These are phyloP conservation scores for Onychostoma macrolepis DNA, from an alignment of 2,113 vertebrate genomes.

Conservation along the genomic window DNA sequence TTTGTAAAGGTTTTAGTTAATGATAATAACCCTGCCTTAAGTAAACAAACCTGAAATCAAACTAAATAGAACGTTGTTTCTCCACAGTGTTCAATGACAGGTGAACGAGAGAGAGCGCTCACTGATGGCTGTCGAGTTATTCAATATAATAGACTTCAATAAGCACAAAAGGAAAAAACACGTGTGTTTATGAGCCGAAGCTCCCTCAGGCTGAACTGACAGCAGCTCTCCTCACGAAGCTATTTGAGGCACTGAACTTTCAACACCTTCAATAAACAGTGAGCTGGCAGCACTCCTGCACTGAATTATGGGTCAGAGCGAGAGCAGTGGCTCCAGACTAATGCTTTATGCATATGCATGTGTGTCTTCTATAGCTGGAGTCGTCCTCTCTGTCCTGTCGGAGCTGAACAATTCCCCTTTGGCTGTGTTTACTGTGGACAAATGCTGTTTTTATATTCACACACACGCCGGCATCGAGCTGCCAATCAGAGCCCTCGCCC, in stretches of 20 bases:
- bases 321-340: not conserved
- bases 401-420: constrained; percentile 51
- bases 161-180: constrained; percentile 4
- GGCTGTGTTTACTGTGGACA: constrained; percentile 54
- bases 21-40: not conserved
- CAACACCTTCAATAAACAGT: constrained; percentile 49
- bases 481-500: constrained; percentile 40
- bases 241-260: constrained; percentile 54
- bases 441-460: constrained; percentile 55
- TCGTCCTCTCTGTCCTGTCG: constrained; percentile 6
- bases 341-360: constrained; percentile 44
- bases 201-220: constrained; percentile 38
- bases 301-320: constrained; percentile 7
- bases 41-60: not conserved
- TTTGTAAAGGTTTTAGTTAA: no score
- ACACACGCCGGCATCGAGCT: constrained; percentile 46
- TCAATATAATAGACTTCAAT: constrained; percentile 24
- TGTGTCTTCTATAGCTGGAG: constrained; percentile 30
- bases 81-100: not conserved
- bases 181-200: constrained; percentile 11
- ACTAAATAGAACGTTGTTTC: not conserved
- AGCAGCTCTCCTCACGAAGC: constrained; percentile 51
- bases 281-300: constrained; percentile 36
- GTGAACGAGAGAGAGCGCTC: not conserved
- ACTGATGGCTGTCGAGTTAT: not conserved